Base-by-base conservation (phyloP, 2,113 vertebrate species). In the Pseudorasbora parva region DNA sequence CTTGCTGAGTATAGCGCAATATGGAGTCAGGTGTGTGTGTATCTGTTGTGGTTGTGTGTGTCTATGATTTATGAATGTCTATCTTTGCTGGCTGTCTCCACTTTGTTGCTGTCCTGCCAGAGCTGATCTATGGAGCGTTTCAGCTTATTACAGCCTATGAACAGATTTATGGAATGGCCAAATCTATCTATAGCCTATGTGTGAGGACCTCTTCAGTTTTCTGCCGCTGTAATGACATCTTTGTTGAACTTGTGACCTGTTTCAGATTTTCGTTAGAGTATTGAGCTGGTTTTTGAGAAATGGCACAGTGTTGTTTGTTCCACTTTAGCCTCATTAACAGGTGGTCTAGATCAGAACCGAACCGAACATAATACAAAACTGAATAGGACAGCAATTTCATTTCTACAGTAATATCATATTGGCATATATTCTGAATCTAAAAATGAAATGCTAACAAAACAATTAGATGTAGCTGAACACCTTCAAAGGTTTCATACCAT, bases 121-220 rank as follows among this genome's bases (percentile, higher is more conserved):
- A 49, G 33, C 59, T 85, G 80, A 82, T 82, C 30, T 82, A 87
- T 85, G 23, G 69, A 81, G 60, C 23, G 21, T 85, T 73, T 87
- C 66, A 83, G 80, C 73, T 68, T 82, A 82, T 87, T 85, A 69
- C 75, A 66, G 30, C 62, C 78, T 62, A 66, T 66, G 45, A 78
- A 62, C 54, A 25, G 41, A 12, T 30, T 37, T 76, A 86, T 60
- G 27, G n/a, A 76, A 47, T n/a, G 49, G 41, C 19, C 43, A 27
- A 43, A 71, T 69, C 60, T 69, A 14, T 84, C 30, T 76, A 81
- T 66, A 79, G 85, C 30, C 56, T 62, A 0, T 71, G 41, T 82
- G 27, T 62, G 41, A 30, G 30, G 57, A 45, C 64, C 25, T 41
- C 30, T 82, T 78, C 9, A 41, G 37, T 33, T n/a, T 79, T 14